Conservation (phyloP, 2,113 vertebrate genomes). For the Python bivittatus region DNA sequence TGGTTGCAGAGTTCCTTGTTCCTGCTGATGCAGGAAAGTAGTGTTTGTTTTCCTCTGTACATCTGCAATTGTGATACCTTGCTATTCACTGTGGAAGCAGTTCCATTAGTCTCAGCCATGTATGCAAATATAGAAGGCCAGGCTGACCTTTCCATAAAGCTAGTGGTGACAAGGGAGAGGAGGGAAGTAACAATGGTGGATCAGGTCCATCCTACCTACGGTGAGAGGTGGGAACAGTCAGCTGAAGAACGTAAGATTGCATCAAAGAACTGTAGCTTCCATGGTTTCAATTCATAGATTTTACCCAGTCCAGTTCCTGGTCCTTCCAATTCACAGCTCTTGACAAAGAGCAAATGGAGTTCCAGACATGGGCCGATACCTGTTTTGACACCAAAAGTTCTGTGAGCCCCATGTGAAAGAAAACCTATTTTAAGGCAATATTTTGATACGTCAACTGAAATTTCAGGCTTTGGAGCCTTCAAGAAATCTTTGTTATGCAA, state of each 20-base stretch:
- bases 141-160: slow-evolving; percentile 49
- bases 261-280: neutral
- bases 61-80: neutral
- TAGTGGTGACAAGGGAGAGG: neutral
- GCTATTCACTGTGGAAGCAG: neutral
- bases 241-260: neutral
- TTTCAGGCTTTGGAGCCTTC: neutral
- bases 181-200: neutral
- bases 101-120: slow-evolving; percentile 16
- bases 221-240: neutral
- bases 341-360: neutral
- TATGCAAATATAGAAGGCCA: slow-evolving; percentile 30
- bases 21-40: neutral
- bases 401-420: neutral
- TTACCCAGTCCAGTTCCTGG: no score
- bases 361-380: neutral
- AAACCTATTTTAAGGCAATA: neutral
- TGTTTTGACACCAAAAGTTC: neutral
- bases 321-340: neutral
- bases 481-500: neutral
- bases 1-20: neutral
- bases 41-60: neutral
- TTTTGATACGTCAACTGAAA: neutral
- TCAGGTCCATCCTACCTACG: neutral
- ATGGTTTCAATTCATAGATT: neutral